Evolutionary conservation across 2,797 vertebrate species (phyloP), one percentile per base, ranked within the genome.

Genomic region (Silurus lanzhouensis): DNA sequence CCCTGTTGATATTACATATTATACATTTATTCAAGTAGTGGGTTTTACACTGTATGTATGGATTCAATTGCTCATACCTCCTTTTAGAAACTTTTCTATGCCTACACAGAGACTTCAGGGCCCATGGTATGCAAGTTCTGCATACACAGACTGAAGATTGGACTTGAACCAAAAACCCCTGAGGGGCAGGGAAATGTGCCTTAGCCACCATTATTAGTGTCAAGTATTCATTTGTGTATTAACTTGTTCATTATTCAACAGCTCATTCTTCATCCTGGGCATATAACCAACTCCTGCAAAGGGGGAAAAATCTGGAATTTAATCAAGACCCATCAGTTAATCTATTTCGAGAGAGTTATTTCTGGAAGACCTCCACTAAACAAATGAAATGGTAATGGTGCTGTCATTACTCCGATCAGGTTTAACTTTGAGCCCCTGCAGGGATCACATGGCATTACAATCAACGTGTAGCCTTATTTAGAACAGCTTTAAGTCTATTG

Each of bases 271-370:
- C 25, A 58, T 72, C 60, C 85, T 25, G 1, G 72, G 78, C 60
- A 46, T 66, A 89, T 84, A 80, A 87, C 87, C 81, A 85, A 66
- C 64, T 60, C 76, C 58, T 61, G 64, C 82, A 86, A 76, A 70
- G 20, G 8, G 17, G 38, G 80, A 72, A 86, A 81, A 84, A 86
- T 86, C 85, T 88, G 81, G 84, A 90, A 84, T 89, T 87, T 72
- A 89, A 89, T 89, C 86, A 90, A 89, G 84, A n/a, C 79, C 57
- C 66, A 57, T 88, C 55, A 63, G 79, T 89, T 70, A 86, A 70
- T 52, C 15, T 84, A 67, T 84, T 46, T 17, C 22, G 72, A 81
- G 48, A 82, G 9, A 63, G 31, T 64, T 86, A 86, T 87, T 86
- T 87, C n/a, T 74, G 22, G 52, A 80, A 46, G 66, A 82, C 46